Conservation (phyloP, 2,113 vertebrate genomes). For the Phoxinus phoxinus region DNA sequence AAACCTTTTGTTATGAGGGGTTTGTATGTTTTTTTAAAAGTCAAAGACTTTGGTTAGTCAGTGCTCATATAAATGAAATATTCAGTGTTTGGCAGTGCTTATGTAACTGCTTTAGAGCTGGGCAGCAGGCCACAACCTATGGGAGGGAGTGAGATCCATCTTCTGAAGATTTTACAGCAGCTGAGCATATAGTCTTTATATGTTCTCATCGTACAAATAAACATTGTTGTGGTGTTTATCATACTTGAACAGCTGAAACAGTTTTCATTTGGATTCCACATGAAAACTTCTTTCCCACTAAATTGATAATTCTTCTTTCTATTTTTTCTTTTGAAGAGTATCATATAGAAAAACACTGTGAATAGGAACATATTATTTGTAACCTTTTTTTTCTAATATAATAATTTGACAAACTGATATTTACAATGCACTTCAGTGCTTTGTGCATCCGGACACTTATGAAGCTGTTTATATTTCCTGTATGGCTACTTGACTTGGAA, state of each 20-base stretch:
- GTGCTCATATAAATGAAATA: constrained; percentile 33
- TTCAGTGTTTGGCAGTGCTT: constrained; percentile 34
- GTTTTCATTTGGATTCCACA: not conserved
- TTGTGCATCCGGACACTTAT: not conserved
- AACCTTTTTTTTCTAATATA: not conserved
- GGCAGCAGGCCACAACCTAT: constrained; percentile 33
- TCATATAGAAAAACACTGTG: not conserved
- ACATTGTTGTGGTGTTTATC: not conserved
- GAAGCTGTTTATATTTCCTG: not conserved
- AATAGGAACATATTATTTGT: not conserved
- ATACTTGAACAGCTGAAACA: not conserved
- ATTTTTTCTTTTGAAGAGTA: not conserved
- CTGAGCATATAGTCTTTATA: not conserved
- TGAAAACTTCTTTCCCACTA: not conserved
- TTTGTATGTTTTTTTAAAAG: not conserved
- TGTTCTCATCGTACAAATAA: not conserved
- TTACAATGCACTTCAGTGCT: not conserved
- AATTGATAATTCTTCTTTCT: not conserved
- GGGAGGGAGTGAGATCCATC: not conserved
- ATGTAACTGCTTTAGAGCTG: constrained; percentile 23
- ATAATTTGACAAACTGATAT: not conserved
- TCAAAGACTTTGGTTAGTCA: not conserved
- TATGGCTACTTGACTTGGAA: not conserved
- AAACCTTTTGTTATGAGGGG: not conserved
- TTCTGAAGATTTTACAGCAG: constrained; percentile 2